Evolutionary conservation across 2,888 invertebrate genomes (phyloP), one percentile per base, ranked within the genome.

Genomic region (Myopa tessellatipennis): DNA sequence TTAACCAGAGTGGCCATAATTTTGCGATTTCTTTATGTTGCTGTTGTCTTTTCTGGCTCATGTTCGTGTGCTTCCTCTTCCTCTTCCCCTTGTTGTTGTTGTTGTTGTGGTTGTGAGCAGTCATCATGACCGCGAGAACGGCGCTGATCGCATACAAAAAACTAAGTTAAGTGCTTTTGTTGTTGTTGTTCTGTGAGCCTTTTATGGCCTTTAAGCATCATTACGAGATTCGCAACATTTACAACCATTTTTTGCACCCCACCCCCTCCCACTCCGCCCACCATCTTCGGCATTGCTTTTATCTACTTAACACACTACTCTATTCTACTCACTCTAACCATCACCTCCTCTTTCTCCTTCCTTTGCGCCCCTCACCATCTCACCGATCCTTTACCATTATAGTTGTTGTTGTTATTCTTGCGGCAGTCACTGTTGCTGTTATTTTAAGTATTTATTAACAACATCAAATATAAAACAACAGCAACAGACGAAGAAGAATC

Each of bases 121-220:
- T 26, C 36, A 65, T 14, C 12, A 65, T 14, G 36, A 12, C 65
- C 38, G 36, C 65, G 36, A 65, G 65, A 65, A 65, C 34, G 10
- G 65, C 34, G 65, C 16, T 40, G 4, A 34, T 65, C 10, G 65
- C 26, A 65, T 65, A 38, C 34, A 65, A 65, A 36, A 18, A 12
- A 40, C 8, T 6, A 38, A 61, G 7, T 61, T 65, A 10, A 26
- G 10, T 26, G 61, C 26, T 26, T 3, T 61, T 61, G 38, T 38
- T 65, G 65, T 38, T 65, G 36, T 65, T 36, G 65, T 65, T 34
- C 36, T 38, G 65, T 34, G 36, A 4, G 65, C 38, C 65, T 65
- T 65, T 65, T 65, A 65, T 65, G 38, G 65, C 12, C 65, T 34
- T 65, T 65, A 10, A 65, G 16, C 65, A 38, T 16, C 65, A 65